Conservation (phyloP, 2,888 invertebrate genomes). For the Linnaemya vulpina region DNA sequence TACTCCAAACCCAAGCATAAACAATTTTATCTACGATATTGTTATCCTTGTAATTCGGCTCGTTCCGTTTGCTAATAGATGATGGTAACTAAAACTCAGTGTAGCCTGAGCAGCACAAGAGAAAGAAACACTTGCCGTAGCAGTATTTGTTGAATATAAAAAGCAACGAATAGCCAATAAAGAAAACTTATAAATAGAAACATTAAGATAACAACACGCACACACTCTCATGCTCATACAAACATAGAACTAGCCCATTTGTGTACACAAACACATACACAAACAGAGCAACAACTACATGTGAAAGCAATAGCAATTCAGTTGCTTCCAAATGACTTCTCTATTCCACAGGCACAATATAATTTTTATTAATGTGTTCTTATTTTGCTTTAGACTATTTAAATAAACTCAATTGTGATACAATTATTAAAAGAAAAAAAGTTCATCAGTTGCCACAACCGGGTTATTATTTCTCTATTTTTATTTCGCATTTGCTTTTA, state of each 20-base stretch:
- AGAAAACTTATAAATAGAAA: not conserved
- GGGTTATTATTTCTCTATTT: too few relatives aligned
- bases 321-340: too few relatives aligned
- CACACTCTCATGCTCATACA: too few relatives aligned
- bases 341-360: too few relatives aligned
- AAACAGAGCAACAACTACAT: too few relatives aligned
- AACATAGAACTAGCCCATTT: not conserved
- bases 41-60: conserved; percentile 4
- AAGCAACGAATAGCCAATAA: not conserved
- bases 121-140: not conserved
- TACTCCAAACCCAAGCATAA: conserved; percentile 46
- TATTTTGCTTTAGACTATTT: too few relatives aligned
- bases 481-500: too few relatives aligned
- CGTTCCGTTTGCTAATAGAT: conserved; percentile 1
- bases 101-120: not conserved
- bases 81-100: conserved; percentile 31
- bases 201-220: not conserved
- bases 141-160: not conserved
- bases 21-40: conserved; percentile 43
- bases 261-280: too few relatives aligned
- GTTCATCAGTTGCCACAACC: too few relatives aligned
- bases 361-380: too few relatives aligned
- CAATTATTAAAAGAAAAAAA: too few relatives aligned
- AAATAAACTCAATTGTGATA: too few relatives aligned
- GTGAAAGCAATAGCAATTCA: not conserved